Conservation (phyloP, 2,888 invertebrate species). For the Calameuta pallipes region DNA sequence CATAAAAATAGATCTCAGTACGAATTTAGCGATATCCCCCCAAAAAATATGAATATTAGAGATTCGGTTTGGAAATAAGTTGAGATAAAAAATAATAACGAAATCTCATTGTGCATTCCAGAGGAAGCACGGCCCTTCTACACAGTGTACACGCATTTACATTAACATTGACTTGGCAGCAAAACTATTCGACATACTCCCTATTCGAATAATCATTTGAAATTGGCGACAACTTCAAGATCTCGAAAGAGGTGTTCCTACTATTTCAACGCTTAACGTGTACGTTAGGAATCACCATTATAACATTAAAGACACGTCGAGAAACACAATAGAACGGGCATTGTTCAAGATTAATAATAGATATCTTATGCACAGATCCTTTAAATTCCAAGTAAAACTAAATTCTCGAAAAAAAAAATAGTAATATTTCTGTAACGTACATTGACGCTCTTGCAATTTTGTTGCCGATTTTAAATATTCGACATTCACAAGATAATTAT, state of each 20-base stretch:
- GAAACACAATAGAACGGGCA: neutral
- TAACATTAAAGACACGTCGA: neutral
- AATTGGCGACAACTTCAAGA: neutral
- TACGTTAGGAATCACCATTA: neutral
- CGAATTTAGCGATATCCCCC: neutral
- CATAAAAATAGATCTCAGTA: constrained; percentile 5
- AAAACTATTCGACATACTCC: neutral
- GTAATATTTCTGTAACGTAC: neutral
- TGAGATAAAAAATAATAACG: constrained; percentile 4
- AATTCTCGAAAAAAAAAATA: neutral
- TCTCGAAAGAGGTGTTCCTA: neutral
- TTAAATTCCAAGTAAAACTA: neutral
- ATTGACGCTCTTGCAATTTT: neutral
- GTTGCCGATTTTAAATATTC: neutral
- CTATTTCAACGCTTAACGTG: neutral
- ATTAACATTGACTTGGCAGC: neutral
- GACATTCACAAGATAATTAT: neutral
- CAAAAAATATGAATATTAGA: neutral
- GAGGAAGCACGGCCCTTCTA: neutral
- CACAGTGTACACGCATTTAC: neutral
- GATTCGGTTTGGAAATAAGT: neutral
- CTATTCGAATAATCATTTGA: neutral
- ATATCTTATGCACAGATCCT: neutral
- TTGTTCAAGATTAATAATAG: neutral
- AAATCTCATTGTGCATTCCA: neutral